Percentiles rank a stretch among this genome's conserved stretches.
These are phyloP conservation scores for Helicoverpa assulta DNA, from an alignment of 2,888 invertebrate genomes.

Conservation along the genomic window DNA sequence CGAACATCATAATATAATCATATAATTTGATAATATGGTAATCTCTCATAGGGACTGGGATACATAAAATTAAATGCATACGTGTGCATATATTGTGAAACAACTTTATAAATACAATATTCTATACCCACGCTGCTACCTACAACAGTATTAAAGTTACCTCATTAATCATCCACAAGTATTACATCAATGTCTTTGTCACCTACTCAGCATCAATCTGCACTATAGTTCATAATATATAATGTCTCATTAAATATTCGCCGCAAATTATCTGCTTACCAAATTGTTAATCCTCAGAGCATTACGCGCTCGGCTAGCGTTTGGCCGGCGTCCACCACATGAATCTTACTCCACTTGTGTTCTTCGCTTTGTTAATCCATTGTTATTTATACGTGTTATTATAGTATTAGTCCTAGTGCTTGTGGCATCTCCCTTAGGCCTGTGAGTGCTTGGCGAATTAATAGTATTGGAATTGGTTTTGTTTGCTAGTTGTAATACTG, in stretches of 20 bases:
- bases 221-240: conserved; percentile 59
- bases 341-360: conserved; percentile 72
- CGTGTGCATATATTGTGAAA: too few species aligned
- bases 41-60: too few species aligned
- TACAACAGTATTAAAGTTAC: conserved; percentile 23
- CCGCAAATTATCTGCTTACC: conserved; percentile 76
- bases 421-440: conserved; percentile 39
- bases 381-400: conserved; percentile 78
- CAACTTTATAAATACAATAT: background rate
- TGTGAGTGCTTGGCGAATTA: conserved; percentile 11
- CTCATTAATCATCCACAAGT: conserved; percentile 34
- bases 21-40: too few species aligned
- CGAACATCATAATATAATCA: too few species aligned
- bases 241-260: conserved; percentile 67
- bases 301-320: conserved; percentile 78
- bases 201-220: conserved; percentile 46
- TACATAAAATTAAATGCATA: background rate
- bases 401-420: conserved; percentile 11
- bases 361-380: conserved; percentile 80
- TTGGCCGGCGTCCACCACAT: conserved; percentile 83
- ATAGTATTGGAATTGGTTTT: conserved; percentile 17
- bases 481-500: background rate
- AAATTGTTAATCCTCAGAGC: conserved; percentile 77
- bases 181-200: conserved; percentile 50
- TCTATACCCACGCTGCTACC: conserved; percentile 5